Evolutionary conservation across 2,797 vertebrate species (phyloP).

Genomic region (Chelonia mydas): DNA sequence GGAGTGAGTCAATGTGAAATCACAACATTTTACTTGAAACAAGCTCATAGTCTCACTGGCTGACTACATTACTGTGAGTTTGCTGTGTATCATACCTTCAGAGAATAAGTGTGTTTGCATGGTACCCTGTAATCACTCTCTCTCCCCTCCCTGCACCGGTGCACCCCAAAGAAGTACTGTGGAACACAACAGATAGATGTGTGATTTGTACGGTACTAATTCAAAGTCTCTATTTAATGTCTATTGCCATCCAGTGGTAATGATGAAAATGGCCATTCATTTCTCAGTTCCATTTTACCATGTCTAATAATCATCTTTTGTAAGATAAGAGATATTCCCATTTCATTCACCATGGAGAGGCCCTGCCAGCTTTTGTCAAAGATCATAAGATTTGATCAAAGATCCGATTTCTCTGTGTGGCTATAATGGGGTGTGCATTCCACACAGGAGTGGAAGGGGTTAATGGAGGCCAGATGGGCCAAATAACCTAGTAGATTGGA

Average conservation of each 20-base stretch:
- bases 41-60: not conserved
- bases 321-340: not conserved
- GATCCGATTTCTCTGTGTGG: not conserved
- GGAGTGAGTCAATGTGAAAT: not conserved
- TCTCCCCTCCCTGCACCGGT: not conserved
- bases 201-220: not conserved
- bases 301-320: not conserved
- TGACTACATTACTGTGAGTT: not conserved
- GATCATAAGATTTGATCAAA: accelerated
- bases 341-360: accelerated
- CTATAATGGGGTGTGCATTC: not conserved
- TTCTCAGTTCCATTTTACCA: conserved; percentile 53
- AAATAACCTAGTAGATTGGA: not conserved
- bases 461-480: not conserved
- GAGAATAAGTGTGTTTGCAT: not conserved
- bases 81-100: not conserved
- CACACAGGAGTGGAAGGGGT: not conserved
- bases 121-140: accelerated
- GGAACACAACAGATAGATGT: not conserved
- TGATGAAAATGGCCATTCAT: conserved; percentile 55
- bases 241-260: conserved; percentile 82
- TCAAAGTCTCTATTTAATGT: conserved; percentile 35
- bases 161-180: not conserved
- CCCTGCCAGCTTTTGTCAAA: accelerated
- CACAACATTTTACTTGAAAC: accelerated